Base-by-base conservation (phyloP, 2,797 vertebrate genomes). In the Falco concolor region DNA sequence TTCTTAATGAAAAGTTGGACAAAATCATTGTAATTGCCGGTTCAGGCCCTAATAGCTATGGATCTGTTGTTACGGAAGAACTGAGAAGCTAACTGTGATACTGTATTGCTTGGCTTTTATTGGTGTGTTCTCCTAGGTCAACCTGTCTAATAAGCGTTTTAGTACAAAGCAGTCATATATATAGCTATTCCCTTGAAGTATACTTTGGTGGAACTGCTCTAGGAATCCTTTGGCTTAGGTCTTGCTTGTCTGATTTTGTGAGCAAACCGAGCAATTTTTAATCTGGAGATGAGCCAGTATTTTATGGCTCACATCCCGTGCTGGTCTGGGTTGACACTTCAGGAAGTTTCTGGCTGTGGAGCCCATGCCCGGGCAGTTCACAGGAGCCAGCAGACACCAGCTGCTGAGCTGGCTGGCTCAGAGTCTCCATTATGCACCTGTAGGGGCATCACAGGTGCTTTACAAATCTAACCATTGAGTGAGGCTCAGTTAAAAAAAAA, bases 381-480 rank as follows among this genome's bases (percentile, higher is more conserved):
- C 8, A 10, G 19, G 53, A 25, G 23, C 5, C 7, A 2, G 25
- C 50, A 9, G 3, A 4, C 38, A 13, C 13, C 32, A 15, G 79
- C 44, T 40, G n/a, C 15, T 1, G 12, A 22, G 32, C 59, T 36
- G 68, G 20, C 69, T 53, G 45, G 27, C 50, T n/a, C 65, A 1
- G 21, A 20, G 28, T 5, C 56, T 34, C n/a, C 2, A 30, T 24
- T 49, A 11, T 2, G 13, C 15, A 8, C 34, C 16, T 10, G 25
- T 3, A 79, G 40, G 24, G 67, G 36, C 25, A 12, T 28, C 44
- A 22, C 44, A 8, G 50, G 44, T 38, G 18, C 44, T 53, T 60
- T 32, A 28, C 3, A 2, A 59, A 17, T 30, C 36, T 5, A 28
- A 36, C n/a, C 22, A 25, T 27, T 0, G 0, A 1, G 2, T 23